Base-by-base conservation (phyloP, 2,888 invertebrate species). In the Macrophya annulata region DNA sequence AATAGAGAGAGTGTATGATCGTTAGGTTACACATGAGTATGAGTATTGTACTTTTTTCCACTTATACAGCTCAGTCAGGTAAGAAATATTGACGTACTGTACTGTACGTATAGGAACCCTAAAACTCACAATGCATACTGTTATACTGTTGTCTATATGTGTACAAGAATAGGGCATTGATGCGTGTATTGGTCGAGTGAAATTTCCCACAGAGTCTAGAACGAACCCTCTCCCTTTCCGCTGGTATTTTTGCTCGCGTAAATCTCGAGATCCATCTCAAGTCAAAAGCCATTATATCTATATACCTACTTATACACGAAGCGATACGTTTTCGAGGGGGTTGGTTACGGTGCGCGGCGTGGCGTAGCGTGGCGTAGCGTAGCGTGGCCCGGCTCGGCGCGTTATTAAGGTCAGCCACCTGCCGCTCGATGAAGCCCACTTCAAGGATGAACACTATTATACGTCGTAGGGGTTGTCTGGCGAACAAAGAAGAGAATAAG, bases 391-490 rank as follows among this genome's bases (percentile, higher is more conserved):
- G 87, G 88, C 88, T 90, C 88, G 87, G 88, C 88, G 90, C 90
- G 90, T 92, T 93, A 93, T 92, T 93, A 92, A 92, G 92, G 92
- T 92, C 92, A 93, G 92, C 93, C 93, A 93, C 93, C 93, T 93
- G 93, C 93, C 93, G 93, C 91, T 92, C 92, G 91, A 92, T 92
- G 91, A 90, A 92, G 91, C 92, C 92, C 92, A 90, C 91, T 92
- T 92, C 91, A 87, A 84, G 92, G 92, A 93, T 92, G 92, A 92
- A 92, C 91, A 91, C 91, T 90, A 92, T 92, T 92, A 92, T 91
- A 90, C 89, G 88, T 89, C 90, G 86, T 83, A 83, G 68, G 83
- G 83, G 65, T 83, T 83, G 83, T 83, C 83, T 83, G 83, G 83
- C 71, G 83, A 83, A 83, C 83, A 83, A 83, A 83, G 83, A 83